Conservation (phyloP, 2,797 vertebrate genomes). For the Thaleichthys pacificus region DNA sequence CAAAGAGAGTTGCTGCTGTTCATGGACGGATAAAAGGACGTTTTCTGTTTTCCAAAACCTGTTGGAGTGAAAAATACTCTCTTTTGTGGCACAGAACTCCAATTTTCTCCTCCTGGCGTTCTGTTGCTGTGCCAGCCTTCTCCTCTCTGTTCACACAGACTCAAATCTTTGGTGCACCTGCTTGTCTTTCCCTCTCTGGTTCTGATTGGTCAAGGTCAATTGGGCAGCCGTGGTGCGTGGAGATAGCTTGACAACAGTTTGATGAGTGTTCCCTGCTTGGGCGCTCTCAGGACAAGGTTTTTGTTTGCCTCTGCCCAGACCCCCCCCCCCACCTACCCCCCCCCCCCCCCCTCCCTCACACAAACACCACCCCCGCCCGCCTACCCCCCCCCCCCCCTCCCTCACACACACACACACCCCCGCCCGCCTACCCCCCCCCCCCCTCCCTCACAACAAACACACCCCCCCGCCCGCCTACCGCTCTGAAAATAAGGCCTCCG, state of each 20-base stretch:
- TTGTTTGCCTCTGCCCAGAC: conserved; percentile 37
- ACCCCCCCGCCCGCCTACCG: conserved; percentile 2
- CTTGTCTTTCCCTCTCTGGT: conserved; percentile 42
- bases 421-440: too few species aligned
- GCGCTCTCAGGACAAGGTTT: conserved; percentile 36
- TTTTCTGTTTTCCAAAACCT: conserved; percentile 6
- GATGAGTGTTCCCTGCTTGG: conserved; percentile 33
- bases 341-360: conserved; percentile 15
- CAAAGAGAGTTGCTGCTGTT: conserved; percentile 12
- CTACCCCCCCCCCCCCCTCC: too few species aligned
- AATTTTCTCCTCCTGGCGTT: conserved; percentile 34
- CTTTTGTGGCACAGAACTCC: conserved; percentile 25
- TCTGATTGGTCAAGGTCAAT: conserved; percentile 53
- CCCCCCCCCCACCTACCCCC: conserved; percentile 30
- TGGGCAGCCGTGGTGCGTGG: conserved; percentile 11
- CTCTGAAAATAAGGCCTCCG: conserved; percentile 24
- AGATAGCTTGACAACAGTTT: conserved; percentile 41
- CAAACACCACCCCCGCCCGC: too few species aligned
- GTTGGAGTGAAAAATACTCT: neutral
- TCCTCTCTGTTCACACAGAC: conserved; percentile 45
- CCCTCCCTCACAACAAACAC: too few species aligned
- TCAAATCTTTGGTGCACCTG: conserved; percentile 47
- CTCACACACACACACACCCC: too few species aligned
- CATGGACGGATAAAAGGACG: conserved; percentile 1
- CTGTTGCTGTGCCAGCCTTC: conserved; percentile 45